Percentiles rank a stretch among this genome's conserved stretches.
Conservation (phyloP, 2,113 vertebrate species). For the Syngnathus scovelli region DNA sequence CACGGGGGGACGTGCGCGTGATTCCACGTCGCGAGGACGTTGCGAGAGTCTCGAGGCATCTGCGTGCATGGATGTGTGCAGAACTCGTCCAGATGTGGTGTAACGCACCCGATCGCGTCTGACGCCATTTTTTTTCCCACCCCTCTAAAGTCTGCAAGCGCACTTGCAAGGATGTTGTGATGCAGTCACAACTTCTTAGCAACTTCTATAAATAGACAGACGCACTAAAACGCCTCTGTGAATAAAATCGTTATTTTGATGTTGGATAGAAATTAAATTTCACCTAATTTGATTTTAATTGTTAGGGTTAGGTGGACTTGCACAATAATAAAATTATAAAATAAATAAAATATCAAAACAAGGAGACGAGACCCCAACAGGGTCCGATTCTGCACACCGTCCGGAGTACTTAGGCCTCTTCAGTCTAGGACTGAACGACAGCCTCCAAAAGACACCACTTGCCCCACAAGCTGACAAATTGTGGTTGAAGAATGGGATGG, state of each 20-base stretch:
- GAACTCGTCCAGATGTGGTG: slow-evolving; percentile 1
- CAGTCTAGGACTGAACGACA: neutral
- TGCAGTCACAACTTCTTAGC: slow-evolving; percentile 5
- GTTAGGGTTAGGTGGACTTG: too few species aligned
- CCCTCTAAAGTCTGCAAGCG: neutral
- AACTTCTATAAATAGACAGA: neutral
- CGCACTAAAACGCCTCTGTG: neutral
- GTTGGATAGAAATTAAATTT: neutral
- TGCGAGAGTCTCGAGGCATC: neutral
- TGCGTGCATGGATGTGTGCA: neutral
- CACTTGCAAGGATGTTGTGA: neutral
- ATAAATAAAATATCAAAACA: too few species aligned
- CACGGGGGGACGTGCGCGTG: neutral
- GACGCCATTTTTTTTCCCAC: slow-evolving; percentile 2
- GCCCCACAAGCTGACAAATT: neutral
- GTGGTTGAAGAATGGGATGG: neutral
- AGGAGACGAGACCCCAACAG: too few species aligned
- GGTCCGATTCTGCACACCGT: too few species aligned
- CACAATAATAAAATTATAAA: neutral
- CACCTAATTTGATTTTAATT: too few species aligned
- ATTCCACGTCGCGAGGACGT: neutral
- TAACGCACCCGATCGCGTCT: neutral
- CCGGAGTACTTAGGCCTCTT: too few species aligned
- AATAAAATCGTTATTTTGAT: neutral
- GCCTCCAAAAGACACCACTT: neutral